phyloP scores from a whole-genome alignment of 2,888 invertebrate species.

The Eristalinus aeneus region DNA sequence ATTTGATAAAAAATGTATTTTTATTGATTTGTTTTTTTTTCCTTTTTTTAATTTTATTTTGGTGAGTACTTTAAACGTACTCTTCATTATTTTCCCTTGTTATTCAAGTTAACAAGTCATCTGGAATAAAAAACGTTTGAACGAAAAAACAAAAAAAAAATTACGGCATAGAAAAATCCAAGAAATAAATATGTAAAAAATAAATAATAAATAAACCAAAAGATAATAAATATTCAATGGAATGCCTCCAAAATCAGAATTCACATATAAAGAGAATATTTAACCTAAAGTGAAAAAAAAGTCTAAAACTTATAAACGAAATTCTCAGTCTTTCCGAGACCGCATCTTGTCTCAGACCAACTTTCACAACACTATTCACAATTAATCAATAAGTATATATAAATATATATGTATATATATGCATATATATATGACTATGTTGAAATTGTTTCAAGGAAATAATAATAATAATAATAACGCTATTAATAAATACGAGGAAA shows the following conservation, averaged over 20 bases:
- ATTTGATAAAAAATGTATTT: constrained; percentile 35
- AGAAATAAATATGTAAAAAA: constrained; percentile 41
- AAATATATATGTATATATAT: constrained; percentile 33
- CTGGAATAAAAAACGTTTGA: constrained; percentile 64
- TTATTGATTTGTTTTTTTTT: constrained; percentile 36
- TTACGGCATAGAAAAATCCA: constrained; percentile 49
- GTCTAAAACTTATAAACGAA: constrained; percentile 48
- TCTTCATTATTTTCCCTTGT: constrained; percentile 59
- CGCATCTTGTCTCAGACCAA: constrained; percentile 20
- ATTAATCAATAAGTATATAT: constrained; percentile 53
- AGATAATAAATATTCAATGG: constrained; percentile 7
- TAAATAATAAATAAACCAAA: constrained; percentile 40
- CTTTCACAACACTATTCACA: constrained; percentile 68
- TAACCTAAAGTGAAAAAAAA: constrained; percentile 37
- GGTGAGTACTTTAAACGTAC: constrained; percentile 62
- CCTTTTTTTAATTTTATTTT: constrained; percentile 18
- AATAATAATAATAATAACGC: background rate
- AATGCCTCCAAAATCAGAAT: constrained; percentile 47
- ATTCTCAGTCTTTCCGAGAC: constrained; percentile 7
- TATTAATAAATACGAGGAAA: constrained; percentile 62
- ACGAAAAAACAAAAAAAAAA: constrained; percentile 36
- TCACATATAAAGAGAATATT: constrained; percentile 35
- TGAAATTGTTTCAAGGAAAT: constrained; percentile 50
- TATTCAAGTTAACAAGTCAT: constrained; percentile 66
- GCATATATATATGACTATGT: constrained; percentile 54